Conservation (phyloP, 2,113 vertebrate genomes). For the Ailuropoda melanoleuca region DNA sequence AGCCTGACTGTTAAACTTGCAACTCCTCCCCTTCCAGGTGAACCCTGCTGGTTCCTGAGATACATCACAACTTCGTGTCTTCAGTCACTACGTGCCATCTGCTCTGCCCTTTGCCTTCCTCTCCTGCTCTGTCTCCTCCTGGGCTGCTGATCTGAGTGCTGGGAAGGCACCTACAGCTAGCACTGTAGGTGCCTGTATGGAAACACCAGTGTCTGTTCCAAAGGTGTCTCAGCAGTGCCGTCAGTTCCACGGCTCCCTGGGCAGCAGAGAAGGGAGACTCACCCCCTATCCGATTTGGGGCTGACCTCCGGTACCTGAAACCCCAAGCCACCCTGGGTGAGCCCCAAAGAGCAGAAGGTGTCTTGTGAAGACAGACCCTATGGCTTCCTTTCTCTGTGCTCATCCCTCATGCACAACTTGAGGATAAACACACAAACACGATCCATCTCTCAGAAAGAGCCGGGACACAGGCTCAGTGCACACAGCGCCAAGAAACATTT, state of each 20-base stretch:
- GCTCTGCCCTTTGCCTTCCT: background rate
- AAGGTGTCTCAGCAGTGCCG: background rate
- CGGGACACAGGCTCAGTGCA: background rate
- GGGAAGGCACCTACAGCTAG: background rate
- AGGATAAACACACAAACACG: slow-evolving; percentile 41
- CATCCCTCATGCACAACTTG: background rate
- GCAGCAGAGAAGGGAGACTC: background rate
- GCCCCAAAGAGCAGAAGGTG: background rate
- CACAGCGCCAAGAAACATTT: slow-evolving; percentile 38
- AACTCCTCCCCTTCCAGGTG: background rate
- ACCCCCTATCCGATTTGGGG: background rate
- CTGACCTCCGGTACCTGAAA: background rate
- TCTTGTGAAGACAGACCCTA: background rate
- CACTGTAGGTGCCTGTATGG: background rate
- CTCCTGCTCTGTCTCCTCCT: background rate
- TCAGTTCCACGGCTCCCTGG: background rate
- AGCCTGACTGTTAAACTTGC: background rate
- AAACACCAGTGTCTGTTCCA: background rate
- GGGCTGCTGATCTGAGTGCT: background rate
- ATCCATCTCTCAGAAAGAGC: slow-evolving; percentile 30
- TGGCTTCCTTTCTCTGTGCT: background rate
- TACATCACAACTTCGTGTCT: background rate
- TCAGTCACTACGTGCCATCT: background rate
- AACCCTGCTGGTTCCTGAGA: background rate
- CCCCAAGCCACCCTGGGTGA: background rate